phyloP scores from a whole-genome alignment of 2,888 invertebrate species.

The Pristionchus arcanus region DNA sequence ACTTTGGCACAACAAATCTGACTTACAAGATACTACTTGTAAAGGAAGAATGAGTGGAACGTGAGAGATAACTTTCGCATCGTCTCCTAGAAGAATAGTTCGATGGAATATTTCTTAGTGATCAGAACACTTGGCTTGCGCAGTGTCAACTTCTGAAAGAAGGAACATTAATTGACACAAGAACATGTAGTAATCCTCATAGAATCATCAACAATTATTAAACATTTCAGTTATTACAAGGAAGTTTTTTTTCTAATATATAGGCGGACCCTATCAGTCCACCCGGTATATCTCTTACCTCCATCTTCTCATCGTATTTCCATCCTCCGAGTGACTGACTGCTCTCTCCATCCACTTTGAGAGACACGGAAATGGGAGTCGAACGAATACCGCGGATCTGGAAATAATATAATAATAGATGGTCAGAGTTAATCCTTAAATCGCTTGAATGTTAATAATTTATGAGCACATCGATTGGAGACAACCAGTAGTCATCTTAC shows the following conservation, averaged over 20 bases:
- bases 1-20: neutral
- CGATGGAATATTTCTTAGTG: constrained; percentile 65
- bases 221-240: neutral
- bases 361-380: neutral
- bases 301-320: constrained; percentile 23
- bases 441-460: neutral
- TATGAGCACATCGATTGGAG: neutral
- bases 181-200: too few relatives aligned
- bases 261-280: neutral
- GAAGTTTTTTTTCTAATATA: neutral
- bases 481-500: constrained; percentile 40
- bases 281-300: neutral
- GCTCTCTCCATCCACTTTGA: constrained; percentile 3
- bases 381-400: constrained; percentile 54
- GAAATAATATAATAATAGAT: neutral
- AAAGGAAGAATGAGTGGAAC: neutral
- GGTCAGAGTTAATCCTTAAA: neutral
- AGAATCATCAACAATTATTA: neutral
- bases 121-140: constrained; percentile 76
- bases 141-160: constrained; percentile 67
- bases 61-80: neutral
- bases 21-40: neutral
- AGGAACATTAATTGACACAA: neutral
- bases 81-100: constrained; percentile 55
- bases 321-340: neutral